Percentiles rank a stretch among this genome's conserved stretches.
phyloP scores from a whole-genome alignment of 2,113 vertebrate genomes.

The Centropristis striata region DNA sequence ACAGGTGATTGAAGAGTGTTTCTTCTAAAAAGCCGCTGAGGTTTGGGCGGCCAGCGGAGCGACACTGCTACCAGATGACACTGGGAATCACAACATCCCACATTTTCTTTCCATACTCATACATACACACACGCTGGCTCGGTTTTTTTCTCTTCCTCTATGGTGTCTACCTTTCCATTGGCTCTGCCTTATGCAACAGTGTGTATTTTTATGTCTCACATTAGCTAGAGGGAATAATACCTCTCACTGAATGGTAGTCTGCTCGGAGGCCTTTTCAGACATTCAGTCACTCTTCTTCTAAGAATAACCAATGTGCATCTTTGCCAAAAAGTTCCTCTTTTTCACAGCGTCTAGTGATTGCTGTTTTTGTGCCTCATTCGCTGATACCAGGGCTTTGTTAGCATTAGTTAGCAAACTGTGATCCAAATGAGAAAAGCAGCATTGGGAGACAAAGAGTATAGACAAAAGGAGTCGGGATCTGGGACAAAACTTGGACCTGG shows the following conservation, averaged over 20 bases:
- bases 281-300: constrained; percentile 85
- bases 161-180: constrained; percentile 81
- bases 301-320: constrained; percentile 76
- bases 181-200: constrained; percentile 66
- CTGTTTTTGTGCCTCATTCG: constrained; percentile 65
- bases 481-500: constrained; percentile 77
- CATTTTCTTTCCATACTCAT: constrained; percentile 61
- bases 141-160: constrained; percentile 58
- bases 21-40: constrained; percentile 57
- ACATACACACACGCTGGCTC: constrained; percentile 31
- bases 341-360: constrained; percentile 62
- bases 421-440: constrained; percentile 85
- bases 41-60: constrained; percentile 49
- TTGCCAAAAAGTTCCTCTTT: constrained; percentile 72
- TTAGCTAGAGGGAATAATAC: constrained; percentile 79
- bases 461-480: constrained; percentile 61
- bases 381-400: constrained; percentile 72
- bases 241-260: constrained; percentile 78
- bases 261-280: constrained; percentile 81
- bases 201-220: constrained; percentile 80
- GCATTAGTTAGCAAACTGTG: constrained; percentile 62
- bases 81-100: constrained; percentile 67
- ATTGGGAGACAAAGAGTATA: constrained; percentile 50
- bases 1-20: constrained; percentile 70
- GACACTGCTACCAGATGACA: constrained; percentile 67